Base-by-base conservation (phyloP, 2,888 invertebrate species). In the Hipparchia semele region DNA sequence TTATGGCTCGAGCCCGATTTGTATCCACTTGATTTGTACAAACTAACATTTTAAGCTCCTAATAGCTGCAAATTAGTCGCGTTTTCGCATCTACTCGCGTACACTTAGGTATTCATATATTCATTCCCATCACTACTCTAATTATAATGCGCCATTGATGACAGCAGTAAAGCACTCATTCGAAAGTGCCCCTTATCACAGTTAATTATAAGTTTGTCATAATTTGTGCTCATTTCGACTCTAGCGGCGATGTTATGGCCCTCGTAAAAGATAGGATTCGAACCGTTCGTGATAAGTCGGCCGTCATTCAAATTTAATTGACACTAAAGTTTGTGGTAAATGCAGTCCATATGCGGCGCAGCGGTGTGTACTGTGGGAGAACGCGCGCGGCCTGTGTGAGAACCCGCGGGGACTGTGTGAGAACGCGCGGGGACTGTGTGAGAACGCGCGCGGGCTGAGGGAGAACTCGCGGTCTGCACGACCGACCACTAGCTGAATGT, bases 221-320 rank as follows among this genome's bases (percentile, higher is more conserved):
- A 60, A 68, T 53, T 62, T 60, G 53, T 54, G 23, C 46, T 68
- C 70, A 62, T 68, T 69, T 49, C 49, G n/a, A 56, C 51, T 56
- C 46, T 23, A 68, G 60, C 74, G 65, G 60, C 49, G 60, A 70
- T 65, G 72, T 72, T 73, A 72, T 61, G 65, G 46, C n/a, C 56
- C 23, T 70, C 73, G 69, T 72, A 72, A 68, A 69, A 62, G 58
- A 33, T 8, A 46, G 70, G 64, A 68, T 70, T 59, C 46, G n/a
- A 54, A 65, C 64, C 53, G 54, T 12, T 65, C 56, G 62, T 68
- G 39, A 68, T 74, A 67, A 60, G n/a, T 59, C 59, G 13, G 10
- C 10, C 70, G 67, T 67, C 64, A 68, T 75, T 71, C n/a, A 59
- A 68, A 67, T 69, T 74, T 77, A 77, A 69, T 77, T 58, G 74